Conservation (phyloP, 2,888 invertebrate genomes). For the Agrilus biguttatus region DNA sequence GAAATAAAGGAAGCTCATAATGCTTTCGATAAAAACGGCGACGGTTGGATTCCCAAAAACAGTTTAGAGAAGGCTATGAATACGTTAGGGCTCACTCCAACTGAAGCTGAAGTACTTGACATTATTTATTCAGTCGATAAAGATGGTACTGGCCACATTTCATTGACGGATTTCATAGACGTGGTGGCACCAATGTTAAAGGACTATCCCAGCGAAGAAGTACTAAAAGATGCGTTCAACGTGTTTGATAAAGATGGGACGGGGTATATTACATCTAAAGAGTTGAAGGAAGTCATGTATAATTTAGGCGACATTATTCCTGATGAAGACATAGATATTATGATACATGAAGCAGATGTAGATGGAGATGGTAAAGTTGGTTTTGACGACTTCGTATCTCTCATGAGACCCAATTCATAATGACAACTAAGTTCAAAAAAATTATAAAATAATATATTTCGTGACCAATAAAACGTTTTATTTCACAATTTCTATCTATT, state of each 20-base stretch:
- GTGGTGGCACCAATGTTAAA: slow-evolving; percentile 1
- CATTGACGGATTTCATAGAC: not conserved
- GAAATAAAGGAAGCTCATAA: slow-evolving; percentile 1
- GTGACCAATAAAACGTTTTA: no score
- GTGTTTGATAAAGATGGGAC: slow-evolving; percentile 4
- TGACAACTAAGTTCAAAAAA: no score
- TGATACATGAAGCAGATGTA: slow-evolving; percentile 4
- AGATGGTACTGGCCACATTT: no score
- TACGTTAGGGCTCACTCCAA: slow-evolving; percentile 3
- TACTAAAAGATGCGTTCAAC: slow-evolving; percentile 4
- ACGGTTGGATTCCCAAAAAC: not conserved
- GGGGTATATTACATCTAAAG: slow-evolving; percentile 3
- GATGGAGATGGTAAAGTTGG: slow-evolving; percentile 3
- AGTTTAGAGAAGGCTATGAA: slow-evolving; percentile 2
- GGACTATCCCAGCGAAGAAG: slow-evolving; percentile 1
- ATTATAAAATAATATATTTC: no score
- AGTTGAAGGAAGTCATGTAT: slow-evolving; percentile 2
- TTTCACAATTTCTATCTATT: no score
- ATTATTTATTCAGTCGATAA: no score
- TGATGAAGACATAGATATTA: slow-evolving; percentile 1
- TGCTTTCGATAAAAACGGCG: slow-evolving; percentile 1
- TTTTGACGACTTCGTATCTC: slow-evolving; percentile 2
- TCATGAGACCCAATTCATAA: no score
- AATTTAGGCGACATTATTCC: slow-evolving; percentile 4
- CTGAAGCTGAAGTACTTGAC: not conserved